A percentile compares a stretch with the other conserved stretches of the same genome.
Evolutionary conservation across 2,113 vertebrate genomes (phyloP).

Genomic region (Platysternon megacephalum): DNA sequence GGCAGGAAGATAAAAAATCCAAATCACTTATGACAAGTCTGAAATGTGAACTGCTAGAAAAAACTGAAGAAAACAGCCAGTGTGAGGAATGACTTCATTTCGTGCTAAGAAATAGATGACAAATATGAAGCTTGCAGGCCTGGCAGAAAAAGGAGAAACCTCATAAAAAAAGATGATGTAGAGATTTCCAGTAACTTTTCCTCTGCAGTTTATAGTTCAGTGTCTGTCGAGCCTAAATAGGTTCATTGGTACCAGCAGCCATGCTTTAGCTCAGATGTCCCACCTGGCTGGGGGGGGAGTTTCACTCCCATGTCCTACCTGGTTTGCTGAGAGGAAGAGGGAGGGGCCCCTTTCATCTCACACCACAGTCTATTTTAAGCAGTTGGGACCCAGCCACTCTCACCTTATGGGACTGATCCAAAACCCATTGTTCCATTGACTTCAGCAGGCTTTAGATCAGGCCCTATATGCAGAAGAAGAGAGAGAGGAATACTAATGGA

Average conservation of each 20-base stretch:
- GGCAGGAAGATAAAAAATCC: background rate
- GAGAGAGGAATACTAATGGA: background rate
- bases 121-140: background rate
- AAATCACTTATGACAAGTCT: accelerated
- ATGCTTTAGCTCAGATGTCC: background rate
- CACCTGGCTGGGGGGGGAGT: accelerated
- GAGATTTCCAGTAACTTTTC: background rate
- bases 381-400: background rate
- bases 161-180: background rate
- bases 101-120: background rate
- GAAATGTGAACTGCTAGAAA: background rate
- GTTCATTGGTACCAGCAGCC: background rate
- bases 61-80: background rate
- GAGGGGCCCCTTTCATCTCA: background rate
- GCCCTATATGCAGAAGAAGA: background rate
- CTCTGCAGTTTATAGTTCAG: background rate
- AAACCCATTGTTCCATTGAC: background rate
- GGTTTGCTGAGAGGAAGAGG: background rate
- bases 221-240: background rate
- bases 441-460: background rate
- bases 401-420: background rate
- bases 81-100: background rate
- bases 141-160: background rate
- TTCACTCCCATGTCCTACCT: background rate
- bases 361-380: background rate